Conservation (phyloP, 1,140 invertebrate genomes). For the Calliphora vicina region DNA sequence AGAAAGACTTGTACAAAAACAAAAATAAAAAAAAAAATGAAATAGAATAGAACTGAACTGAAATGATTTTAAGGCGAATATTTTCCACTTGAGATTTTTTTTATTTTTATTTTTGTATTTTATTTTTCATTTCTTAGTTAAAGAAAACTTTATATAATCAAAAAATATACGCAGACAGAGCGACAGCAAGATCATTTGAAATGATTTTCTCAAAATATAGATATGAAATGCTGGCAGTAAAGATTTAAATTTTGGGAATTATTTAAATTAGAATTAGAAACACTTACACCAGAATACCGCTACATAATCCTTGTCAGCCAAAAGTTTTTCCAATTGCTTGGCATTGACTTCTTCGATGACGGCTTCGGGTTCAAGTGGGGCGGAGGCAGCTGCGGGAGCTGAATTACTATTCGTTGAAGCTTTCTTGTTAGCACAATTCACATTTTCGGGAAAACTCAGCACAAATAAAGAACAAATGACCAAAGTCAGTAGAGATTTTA, state of each 20-base stretch:
- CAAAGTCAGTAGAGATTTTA: constrained; percentile 57
- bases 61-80: background rate
- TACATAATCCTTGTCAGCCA: constrained; percentile 90
- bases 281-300: constrained; percentile 95
- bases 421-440: constrained; percentile 55
- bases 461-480: constrained; percentile 59
- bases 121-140: background rate
- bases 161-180: background rate
- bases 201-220: too few relatives aligned
- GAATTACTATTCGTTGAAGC: constrained; percentile 46
- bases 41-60: background rate
- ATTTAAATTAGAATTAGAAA: background rate
- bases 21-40: background rate
- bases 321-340: constrained; percentile 86
- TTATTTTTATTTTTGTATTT: background rate
- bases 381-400: constrained; percentile 44
- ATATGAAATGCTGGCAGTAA: too few relatives aligned
- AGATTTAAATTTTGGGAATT: too few relatives aligned
- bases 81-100: constrained; percentile 3
- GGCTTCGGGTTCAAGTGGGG: constrained; percentile 67
- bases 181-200: too few relatives aligned
- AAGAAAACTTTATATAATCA: background rate
- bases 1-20: background rate
- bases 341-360: constrained; percentile 91
- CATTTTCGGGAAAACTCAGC: constrained; percentile 63